Evolutionary conservation across 2,888 invertebrate species (phyloP).

Genomic region (Acleris laterana): DNA sequence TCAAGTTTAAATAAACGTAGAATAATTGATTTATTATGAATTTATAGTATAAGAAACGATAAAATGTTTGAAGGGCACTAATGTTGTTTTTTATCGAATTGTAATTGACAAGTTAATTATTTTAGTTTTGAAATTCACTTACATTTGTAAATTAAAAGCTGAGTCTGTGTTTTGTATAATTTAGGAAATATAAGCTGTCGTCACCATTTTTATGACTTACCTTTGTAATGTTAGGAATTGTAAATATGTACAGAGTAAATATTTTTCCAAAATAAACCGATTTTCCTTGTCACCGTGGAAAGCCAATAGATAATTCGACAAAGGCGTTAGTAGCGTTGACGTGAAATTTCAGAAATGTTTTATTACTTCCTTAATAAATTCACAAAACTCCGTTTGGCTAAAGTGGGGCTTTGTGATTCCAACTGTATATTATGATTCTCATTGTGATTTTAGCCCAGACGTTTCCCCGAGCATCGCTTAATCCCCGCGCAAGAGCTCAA

Average conservation of each 20-base stretch:
- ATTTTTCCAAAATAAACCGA: conserved; percentile 64
- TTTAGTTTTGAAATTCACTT: conserved; percentile 7
- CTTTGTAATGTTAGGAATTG: conserved; percentile 43
- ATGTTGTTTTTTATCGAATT: conserved; percentile 11
- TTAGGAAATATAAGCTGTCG: conserved; percentile 21
- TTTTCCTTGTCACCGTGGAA: conserved; percentile 39
- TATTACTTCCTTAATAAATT: conserved; percentile 47
- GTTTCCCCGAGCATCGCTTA: conserved; percentile 47
- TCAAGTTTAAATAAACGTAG: conserved; percentile 17
- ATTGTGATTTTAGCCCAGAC: conserved; percentile 52
- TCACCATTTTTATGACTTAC: conserved; percentile 18
- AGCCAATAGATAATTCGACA: conserved; percentile 37
- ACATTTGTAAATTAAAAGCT: conserved; percentile 15
- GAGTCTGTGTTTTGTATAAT: conserved; percentile 19
- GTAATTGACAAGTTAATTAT: not conserved
- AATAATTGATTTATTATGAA: conserved; percentile 10
- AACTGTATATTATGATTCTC: conserved; percentile 52
- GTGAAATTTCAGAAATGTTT: conserved; percentile 42
- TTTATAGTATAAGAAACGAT: conserved; percentile 16
- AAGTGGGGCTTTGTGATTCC: conserved; percentile 54
- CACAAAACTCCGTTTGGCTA: conserved; percentile 47
- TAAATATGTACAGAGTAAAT: conserved; percentile 79
- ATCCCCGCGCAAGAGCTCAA: conserved; percentile 49
- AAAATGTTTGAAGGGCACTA: conserved; percentile 14
- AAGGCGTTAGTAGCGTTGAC: conserved; percentile 32